Conservation (phyloP, 1,140 invertebrate species). For the Zaprionus capensis region DNA sequence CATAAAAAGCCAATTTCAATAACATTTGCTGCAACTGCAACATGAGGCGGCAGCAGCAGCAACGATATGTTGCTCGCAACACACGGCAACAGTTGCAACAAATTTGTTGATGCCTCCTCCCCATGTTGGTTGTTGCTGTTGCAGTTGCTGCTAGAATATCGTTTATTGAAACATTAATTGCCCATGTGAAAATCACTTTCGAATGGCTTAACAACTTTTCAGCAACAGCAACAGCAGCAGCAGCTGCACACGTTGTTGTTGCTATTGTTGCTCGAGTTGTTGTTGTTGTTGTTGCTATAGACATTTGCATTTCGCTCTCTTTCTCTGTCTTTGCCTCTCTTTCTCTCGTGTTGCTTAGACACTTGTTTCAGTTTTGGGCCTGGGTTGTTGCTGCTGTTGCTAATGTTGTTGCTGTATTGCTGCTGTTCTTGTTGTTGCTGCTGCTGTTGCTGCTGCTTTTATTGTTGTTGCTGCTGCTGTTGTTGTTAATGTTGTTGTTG, state of each 20-base stretch:
- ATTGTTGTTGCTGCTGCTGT: conserved; percentile 19
- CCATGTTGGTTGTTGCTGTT: conserved; percentile 8
- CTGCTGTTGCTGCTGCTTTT: conserved; percentile 10
- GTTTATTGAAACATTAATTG: conserved; percentile 83
- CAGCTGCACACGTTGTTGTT: conserved; percentile 8
- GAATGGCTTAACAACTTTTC: conserved; percentile 43
- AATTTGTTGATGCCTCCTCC: conserved; percentile 59
- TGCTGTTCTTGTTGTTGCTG: too few relatives aligned
- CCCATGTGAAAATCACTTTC: conserved; percentile 76
- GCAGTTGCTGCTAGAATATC: conserved; percentile 61
- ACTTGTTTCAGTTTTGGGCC: conserved; percentile 54
- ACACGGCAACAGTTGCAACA: conserved; percentile 62
- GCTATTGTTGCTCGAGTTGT: neutral
- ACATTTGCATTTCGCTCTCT: conserved; percentile 41
- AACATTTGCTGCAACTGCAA: conserved; percentile 69
- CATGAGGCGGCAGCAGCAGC: conserved; percentile 65
- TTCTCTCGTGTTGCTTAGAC: conserved; percentile 47
- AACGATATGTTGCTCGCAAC: conserved; percentile 57
- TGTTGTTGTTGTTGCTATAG: conserved; percentile 15
- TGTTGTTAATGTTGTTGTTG: conserved; percentile 23
- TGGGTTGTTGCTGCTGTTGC: conserved; percentile 1
- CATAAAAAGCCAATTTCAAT: conserved; percentile 83
- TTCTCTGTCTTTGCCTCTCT: conserved; percentile 1
- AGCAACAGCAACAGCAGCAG: neutral
- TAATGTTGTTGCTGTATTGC: too few relatives aligned